Evolutionary conservation across 92 coral and sea anemone genomes (phyloP), one percentile per base, ranked within the genome.

Genomic region (Hydrozoanthus gracilis): DNA sequence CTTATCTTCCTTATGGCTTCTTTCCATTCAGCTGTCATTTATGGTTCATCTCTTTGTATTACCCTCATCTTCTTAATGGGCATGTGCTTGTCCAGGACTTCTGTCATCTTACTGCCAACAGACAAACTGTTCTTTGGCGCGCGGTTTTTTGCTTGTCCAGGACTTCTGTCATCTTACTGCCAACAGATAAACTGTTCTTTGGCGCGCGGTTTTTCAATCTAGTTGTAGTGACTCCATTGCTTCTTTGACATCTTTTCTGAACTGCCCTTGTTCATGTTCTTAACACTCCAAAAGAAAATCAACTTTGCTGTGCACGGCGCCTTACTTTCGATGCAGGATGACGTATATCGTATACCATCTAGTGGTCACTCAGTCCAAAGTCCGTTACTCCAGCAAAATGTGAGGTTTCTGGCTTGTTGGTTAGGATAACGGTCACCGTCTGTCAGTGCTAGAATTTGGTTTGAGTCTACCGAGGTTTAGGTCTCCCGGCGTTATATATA

Each of bases 331-430:
- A 66, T 44, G 17, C 27, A 27, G 39, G 39, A 27, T 27, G 39
- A 27, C 39, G 2, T 27, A 27, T 4, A 67, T 82, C 82, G 44
- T 86, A 90, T 11, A 82, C 84, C 87, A 65, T 80, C 44, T n/a
- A 48, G 79, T 90, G 92, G 67, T 90, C 92, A 79, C 92, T 89
- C 78, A 90, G 77, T 3, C 89, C 89, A 44, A 90, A 71, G 27
- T 90, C 89, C 35, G 73, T 80, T 20, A 79, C 92, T 71, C 92
- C 84, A 45, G 92, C 75, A 11, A 27, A 35, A 27, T 60, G 48
- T 62, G 76, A 56, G 16, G 86, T 39, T 50, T 75, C 79, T 16
- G 79, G 79, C 61, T 87, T 65, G 85, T 87, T 87, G 44, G 87
- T 89, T 39, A 89, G 80, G 6, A 86, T 72, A 17, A 89, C 89